Percentiles rank a stretch among this genome's conserved stretches.
Conservation (phyloP, 2,888 invertebrate species). For the Erebia aethiops region DNA sequence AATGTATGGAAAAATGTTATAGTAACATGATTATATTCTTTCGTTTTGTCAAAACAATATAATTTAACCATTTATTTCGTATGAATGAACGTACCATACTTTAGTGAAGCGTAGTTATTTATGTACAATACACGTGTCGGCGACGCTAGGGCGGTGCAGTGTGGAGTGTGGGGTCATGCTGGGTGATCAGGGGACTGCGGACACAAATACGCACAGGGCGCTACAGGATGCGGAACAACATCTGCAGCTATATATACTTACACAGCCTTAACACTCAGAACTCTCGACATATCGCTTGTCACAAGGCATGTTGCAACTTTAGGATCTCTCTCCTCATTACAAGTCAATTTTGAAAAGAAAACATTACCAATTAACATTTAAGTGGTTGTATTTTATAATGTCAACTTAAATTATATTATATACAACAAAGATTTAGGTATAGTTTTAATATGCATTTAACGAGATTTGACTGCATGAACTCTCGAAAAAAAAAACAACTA, state of each 20-base stretch:
- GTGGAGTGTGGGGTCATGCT: slow-evolving; percentile 48
- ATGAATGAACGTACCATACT: slow-evolving; percentile 19
- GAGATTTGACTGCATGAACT: slow-evolving; percentile 86
- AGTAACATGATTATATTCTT: background rate
- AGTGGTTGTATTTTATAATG: slow-evolving; percentile 41
- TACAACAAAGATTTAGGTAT: slow-evolving; percentile 26
- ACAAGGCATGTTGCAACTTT: slow-evolving; percentile 40
- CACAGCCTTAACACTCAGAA: slow-evolving; percentile 33
- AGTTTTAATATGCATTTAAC: slow-evolving; percentile 70
- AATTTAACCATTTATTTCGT: background rate
- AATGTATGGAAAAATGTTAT: background rate
- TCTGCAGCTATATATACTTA: slow-evolving; percentile 65
- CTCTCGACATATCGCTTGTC: slow-evolving; percentile 38
- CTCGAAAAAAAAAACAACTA: slow-evolving; percentile 46
- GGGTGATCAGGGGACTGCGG: slow-evolving; percentile 44
- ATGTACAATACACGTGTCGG: slow-evolving; percentile 34
- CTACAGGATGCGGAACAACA: slow-evolving; percentile 67
- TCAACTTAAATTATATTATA: slow-evolving; percentile 38
- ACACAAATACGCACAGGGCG: slow-evolving; percentile 54
- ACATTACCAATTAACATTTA: slow-evolving; percentile 47
- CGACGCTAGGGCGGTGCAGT: slow-evolving; percentile 46
- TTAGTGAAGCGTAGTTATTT: slow-evolving; percentile 27
- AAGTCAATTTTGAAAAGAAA: slow-evolving; percentile 47
- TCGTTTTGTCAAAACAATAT: too few species aligned
- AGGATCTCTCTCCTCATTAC: slow-evolving; percentile 70